phyloP scores from a whole-genome alignment of 2,113 vertebrate genomes.

The Anarhynchus alexandrinus region DNA sequence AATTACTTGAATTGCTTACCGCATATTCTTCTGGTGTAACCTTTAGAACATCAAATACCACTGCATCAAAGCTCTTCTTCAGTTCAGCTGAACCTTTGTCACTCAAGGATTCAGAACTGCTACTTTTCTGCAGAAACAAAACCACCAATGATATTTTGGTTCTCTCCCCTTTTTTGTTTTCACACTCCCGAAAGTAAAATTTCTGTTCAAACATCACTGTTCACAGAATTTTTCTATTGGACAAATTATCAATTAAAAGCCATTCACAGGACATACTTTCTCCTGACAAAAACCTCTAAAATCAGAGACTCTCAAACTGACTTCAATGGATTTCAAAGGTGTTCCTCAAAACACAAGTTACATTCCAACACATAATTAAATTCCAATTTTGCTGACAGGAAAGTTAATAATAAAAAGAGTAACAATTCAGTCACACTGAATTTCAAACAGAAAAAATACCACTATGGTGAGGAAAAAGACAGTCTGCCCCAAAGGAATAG shows the following conservation, averaged over 20 bases:
- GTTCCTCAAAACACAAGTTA: not conserved
- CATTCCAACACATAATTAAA: not conserved
- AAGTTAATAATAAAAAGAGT: not conserved
- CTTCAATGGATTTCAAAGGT: not conserved
- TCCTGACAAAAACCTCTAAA: not conserved
- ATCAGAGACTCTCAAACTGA: not conserved
- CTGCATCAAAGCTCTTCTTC: slow-evolving; percentile 98
- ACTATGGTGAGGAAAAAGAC: not conserved
- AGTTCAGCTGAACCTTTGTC: slow-evolving; percentile 90
- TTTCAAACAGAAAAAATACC: not conserved
- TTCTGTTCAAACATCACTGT: not conserved
- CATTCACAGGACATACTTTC: not conserved
- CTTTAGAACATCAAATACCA: slow-evolving; percentile 96
- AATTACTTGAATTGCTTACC: slow-evolving; percentile 74
- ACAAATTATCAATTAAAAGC: not conserved
- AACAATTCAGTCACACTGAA: not conserved
- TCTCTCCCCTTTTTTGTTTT: not conserved
- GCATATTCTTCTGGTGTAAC: slow-evolving; percentile 99
- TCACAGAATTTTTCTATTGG: not conserved
- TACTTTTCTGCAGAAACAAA: slow-evolving; percentile 85
- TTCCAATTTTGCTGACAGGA: not conserved
- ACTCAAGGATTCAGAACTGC: slow-evolving; percentile 96
- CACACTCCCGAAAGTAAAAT: not conserved
- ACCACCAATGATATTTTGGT: not conserved
- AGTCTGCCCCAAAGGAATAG: not conserved